Percentiles rank a stretch among this genome's conserved stretches.
These are phyloP conservation scores for Glyptemys insculpta DNA, from an alignment of 2,797 vertebrate genomes.

Conservation along the genomic window DNA sequence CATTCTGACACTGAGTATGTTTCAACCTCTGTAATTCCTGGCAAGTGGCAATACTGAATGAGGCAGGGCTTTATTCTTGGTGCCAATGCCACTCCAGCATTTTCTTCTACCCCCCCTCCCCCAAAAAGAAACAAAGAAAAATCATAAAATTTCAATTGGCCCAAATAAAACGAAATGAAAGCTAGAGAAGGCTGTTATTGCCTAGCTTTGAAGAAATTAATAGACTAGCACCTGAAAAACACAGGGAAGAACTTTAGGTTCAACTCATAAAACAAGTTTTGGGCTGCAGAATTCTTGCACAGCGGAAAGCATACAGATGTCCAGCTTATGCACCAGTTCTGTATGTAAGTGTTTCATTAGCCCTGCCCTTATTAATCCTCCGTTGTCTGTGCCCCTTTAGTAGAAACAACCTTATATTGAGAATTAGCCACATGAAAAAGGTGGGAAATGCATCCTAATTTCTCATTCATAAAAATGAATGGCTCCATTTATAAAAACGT, in stretches of 20 bases:
- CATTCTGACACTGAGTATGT: slow-evolving; percentile 9
- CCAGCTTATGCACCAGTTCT: not conserved
- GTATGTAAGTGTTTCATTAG: not conserved
- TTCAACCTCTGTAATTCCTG: slow-evolving; percentile 25
- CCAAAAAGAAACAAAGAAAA: not conserved
- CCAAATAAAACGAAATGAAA: not conserved
- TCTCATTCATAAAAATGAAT: slow-evolving; percentile 6
- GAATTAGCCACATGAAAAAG: not conserved
- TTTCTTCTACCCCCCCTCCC: not conserved
- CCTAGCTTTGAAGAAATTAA: not conserved
- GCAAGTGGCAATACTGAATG: not conserved
- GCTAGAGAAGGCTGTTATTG: not conserved
- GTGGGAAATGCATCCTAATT: not conserved
- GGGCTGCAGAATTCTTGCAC: not conserved
- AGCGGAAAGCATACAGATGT: not conserved
- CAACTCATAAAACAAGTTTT: not conserved
- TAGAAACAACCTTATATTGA: not conserved
- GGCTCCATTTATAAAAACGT: slow-evolving; percentile 3
- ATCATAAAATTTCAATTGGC: slow-evolving; percentile 44
- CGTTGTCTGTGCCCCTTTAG: not conserved
- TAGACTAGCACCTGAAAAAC: not conserved
- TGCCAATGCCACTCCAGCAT: not conserved
- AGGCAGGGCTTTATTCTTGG: slow-evolving; percentile 39
- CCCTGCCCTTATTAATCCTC: not conserved
- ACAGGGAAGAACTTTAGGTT: not conserved